Base-by-base conservation (phyloP, 2,797 vertebrate species). In the Erpetoichthys calabaricus region DNA sequence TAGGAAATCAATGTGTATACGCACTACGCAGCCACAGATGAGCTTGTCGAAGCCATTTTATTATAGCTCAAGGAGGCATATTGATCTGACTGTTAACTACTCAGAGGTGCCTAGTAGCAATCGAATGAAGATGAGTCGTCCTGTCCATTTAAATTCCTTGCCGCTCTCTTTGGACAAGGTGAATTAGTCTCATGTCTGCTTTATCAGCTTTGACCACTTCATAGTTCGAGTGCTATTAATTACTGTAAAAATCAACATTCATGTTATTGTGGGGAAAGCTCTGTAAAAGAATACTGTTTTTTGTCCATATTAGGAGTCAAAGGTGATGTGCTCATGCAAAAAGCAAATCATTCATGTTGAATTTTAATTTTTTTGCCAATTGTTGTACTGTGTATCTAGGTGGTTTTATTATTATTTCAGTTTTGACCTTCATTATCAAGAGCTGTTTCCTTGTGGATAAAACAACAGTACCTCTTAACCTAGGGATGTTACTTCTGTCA, bases 1-100 rank as follows among this genome's bases (percentile, higher is more conserved):
- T 73, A 75, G 80, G 83, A 85, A 86, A 89, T 89, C 85, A 82
- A 88, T 89, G 83, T 73, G 79, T 78, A 77, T 77, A 72, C 75
- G 77, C 75, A 80, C 78, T 78, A 80, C 79, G 69, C 80, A 78
- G 77, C 76, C 77, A 75, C 74, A 78, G 77, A 81, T 78, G 75
- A 82, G 79, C 78, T 73, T 81, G 85, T 85, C 82, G 80, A 82
- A 86, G 83, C 73, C 72, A 72, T 80, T 86, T 83, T 82, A 82
- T 82, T 80, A 77, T 75, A 77, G 82, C 81, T 84, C 76, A 68
- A 84, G 81, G 81, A 83, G 79, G 65, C 51, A 71, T 85, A 89
- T 88, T 82, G 86, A 89, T 86, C 81, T 66, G 55, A 61, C 70
- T 62, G 75, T 74, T 76, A 84, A 84, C 80, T 78, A 78, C 80